phyloP scores from a whole-genome alignment of 1,140 invertebrate genomes.

The Papilio glaucus region DNA sequence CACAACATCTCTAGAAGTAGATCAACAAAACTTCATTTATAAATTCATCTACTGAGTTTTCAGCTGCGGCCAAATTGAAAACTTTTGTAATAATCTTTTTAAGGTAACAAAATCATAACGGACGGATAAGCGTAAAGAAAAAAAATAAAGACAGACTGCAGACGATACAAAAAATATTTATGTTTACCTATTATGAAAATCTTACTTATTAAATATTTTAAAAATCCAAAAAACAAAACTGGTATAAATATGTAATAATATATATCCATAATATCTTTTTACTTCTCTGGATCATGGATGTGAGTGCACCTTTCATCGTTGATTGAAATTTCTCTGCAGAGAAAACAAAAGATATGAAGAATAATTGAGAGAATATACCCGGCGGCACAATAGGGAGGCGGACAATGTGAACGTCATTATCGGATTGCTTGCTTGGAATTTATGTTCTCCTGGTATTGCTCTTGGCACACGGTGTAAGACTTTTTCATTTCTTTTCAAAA shows the following conservation, averaged over 20 bases:
- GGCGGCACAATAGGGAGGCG: constrained; percentile 9
- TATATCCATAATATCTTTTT: not conserved
- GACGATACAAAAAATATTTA: too few species aligned
- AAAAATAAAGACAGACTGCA: too few species aligned
- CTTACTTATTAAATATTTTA: too few species aligned
- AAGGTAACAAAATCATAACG: constrained; percentile 19
- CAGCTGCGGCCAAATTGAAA: constrained; percentile 9
- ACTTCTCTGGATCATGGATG: not conserved
- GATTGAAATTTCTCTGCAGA: not conserved
- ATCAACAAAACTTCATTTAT: constrained; percentile 17
- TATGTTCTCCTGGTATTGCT: constrained; percentile 22
- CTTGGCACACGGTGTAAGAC: constrained; percentile 8
- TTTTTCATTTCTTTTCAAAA: not conserved
- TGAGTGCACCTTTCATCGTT: not conserved
- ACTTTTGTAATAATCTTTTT: constrained; percentile 32
- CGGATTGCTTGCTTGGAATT: constrained; percentile 24
- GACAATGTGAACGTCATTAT: constrained; percentile 23
- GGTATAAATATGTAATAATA: too few species aligned
- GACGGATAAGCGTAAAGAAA: too few species aligned
- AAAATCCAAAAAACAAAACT: too few species aligned
- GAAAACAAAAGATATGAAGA: constrained; percentile 16
- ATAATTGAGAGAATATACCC: constrained; percentile 12
- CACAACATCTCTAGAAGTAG: not conserved
- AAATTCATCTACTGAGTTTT: constrained; percentile 2
- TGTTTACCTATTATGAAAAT: too few species aligned